Evolutionary conservation across 1,140 invertebrate genomes (phyloP).

Genomic region (Dryas iulia): DNA sequence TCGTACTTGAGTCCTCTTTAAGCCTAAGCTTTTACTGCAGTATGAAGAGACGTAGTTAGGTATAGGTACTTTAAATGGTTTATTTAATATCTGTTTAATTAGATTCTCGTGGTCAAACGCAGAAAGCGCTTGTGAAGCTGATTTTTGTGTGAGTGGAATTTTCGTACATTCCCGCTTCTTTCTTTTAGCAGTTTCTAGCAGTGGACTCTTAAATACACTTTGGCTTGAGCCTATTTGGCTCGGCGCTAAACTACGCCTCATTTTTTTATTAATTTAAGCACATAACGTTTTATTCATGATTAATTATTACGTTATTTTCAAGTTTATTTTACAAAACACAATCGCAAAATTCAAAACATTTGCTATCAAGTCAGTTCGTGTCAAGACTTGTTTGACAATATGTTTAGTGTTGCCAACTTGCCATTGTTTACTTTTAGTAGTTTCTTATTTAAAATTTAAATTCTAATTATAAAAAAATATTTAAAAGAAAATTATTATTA

Average conservation of each 20-base stretch:
- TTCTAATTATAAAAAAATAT: too few relatives aligned
- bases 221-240: constrained; percentile 76
- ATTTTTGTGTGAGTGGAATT: constrained; percentile 63
- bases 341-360: neutral
- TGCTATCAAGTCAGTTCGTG: neutral
- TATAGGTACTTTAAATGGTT: constrained; percentile 97
- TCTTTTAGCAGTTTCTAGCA: constrained; percentile 60
- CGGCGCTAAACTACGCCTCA: constrained; percentile 81
- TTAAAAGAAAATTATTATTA: too few relatives aligned
- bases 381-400: constrained; percentile 8
- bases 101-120: constrained; percentile 81
- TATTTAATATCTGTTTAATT: constrained; percentile 91
- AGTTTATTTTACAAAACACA: neutral
- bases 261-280: constrained; percentile 29
- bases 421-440: too few relatives aligned
- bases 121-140: constrained; percentile 54
- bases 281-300: neutral
- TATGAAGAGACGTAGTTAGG: constrained; percentile 91
- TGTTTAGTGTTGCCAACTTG: neutral
- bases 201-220: constrained; percentile 73
- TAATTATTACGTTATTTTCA: neutral
- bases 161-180: constrained; percentile 66
- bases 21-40: constrained; percentile 83
- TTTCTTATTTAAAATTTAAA: too few relatives aligned
- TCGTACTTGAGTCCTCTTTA: constrained; percentile 73